phyloP scores from a whole-genome alignment of 2,888 invertebrate genomes.

The Elegia similella region DNA sequence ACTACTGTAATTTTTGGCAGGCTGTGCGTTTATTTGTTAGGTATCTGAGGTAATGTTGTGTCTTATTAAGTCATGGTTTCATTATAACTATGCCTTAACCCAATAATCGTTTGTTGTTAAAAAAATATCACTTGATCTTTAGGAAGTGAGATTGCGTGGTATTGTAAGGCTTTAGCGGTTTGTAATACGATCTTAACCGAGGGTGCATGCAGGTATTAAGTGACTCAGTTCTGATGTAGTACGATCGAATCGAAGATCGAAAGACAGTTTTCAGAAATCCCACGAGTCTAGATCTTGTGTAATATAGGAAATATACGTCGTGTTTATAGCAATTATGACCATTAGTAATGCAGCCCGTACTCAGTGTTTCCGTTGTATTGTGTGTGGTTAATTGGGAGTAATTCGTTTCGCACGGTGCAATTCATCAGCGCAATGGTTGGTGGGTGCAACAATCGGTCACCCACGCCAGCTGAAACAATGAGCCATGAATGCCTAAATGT shows the following conservation, averaged over 20 bases:
- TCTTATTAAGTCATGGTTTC: not conserved
- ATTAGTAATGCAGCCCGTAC: conserved; percentile 21
- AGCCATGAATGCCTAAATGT: conserved; percentile 49
- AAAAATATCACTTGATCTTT: conserved; percentile 3
- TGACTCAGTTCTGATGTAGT: not conserved
- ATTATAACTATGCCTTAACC: not conserved
- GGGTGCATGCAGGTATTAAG: conserved; percentile 9
- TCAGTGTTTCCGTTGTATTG: conserved; percentile 47
- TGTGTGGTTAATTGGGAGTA: conserved; percentile 58
- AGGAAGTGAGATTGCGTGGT: conserved; percentile 11
- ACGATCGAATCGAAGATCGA: not conserved
- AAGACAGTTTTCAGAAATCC: not conserved
- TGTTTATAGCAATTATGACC: conserved; percentile 26
- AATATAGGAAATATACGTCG: conserved; percentile 21
- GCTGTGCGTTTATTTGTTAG: too few species aligned
- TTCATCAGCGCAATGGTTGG: conserved; percentile 57
- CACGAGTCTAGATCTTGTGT: conserved; percentile 13
- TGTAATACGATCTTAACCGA: conserved; percentile 10
- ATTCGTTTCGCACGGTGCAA: conserved; percentile 62
- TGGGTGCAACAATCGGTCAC: conserved; percentile 69
- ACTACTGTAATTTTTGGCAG: not conserved
- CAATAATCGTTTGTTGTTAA: not conserved
- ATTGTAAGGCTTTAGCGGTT: conserved; percentile 18
- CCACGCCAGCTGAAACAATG: conserved; percentile 66
- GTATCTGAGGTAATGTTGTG: too few species aligned